Evolutionary conservation across 2,888 invertebrate genomes (phyloP).

Genomic region (Biston stratarius): DNA sequence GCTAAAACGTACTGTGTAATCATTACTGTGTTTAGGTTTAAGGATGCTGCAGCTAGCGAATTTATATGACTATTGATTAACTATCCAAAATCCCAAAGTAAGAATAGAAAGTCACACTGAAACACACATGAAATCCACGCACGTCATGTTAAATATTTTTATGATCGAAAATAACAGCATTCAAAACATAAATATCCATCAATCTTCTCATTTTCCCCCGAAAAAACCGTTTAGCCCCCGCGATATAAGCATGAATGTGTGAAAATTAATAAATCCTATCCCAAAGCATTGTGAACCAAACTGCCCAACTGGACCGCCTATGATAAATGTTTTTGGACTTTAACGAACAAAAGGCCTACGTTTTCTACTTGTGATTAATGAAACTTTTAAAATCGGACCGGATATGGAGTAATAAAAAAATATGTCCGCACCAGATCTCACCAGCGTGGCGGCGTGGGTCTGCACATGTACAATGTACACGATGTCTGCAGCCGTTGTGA

Average conservation of each 20-base stretch:
- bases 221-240: conserved; percentile 45
- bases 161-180: conserved; percentile 11
- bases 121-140: neutral
- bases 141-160: neutral
- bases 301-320: conserved; percentile 57
- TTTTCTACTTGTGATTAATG: conserved; percentile 65
- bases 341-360: conserved; percentile 59
- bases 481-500: neutral
- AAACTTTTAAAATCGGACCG: conserved; percentile 59
- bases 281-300: conserved; percentile 49
- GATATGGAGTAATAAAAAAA: conserved; percentile 33
- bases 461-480: no score
- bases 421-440: conserved; percentile 24
- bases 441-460: no score
- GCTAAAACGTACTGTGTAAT: no score
- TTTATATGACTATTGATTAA: no score
- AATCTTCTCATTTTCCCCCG: conserved; percentile 38
- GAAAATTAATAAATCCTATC: conserved; percentile 70
- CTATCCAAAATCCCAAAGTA: no score
- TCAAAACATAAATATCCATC: conserved; percentile 35
- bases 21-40: no score
- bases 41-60: no score
- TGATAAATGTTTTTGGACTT: conserved; percentile 77
- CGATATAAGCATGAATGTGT: conserved; percentile 57
- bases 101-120: neutral